Base-by-base conservation (phyloP, 2,888 invertebrate genomes). In the Pterostichus niger region DNA sequence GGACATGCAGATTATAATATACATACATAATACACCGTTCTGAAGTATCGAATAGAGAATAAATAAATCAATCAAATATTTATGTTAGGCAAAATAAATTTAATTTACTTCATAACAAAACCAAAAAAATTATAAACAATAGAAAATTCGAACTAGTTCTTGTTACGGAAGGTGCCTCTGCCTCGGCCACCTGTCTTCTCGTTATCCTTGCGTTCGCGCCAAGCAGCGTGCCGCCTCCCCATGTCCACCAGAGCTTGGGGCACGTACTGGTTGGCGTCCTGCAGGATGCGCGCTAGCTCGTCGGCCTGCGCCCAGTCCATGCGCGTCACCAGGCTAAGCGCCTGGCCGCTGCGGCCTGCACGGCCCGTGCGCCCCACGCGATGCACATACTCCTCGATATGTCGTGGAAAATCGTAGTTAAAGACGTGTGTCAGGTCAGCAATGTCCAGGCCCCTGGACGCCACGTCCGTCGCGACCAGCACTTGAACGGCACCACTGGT, bases 321-420 rank as follows among this genome's bases (percentile, higher is more conserved):
- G 54, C 95, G 92, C 0, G 97, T 94, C 84, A 99, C 91, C 86
- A 96, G 94, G 80, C 97, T 96, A 46, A 98, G 93, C 0, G 98
- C 94, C 78, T 93, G 93, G 0, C 99, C 98, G 0, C 93, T 93
- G 84, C 93, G 93, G 13, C 98, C 98, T 13, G 99, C 98, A 83
- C 98, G 92, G 0, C 98, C 99, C 0, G 98, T 99, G 84, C 99
- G 93, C 0, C 98, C 98, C n/a, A 99, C 97, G 84, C 98, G 93
- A 88, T 99, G 98, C 0, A 97, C 97, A 90, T 98, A 99, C 87
- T 99, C 98, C 89, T 98, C 98, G 86, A 98, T 97, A 87, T 98
- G 97, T 13, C 95, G 92, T 0, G 98, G 98, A 87, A 98, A 98
- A 89, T 99, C 98, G 86, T 94, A 96, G 89, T 99, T 99, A 33